phyloP scores from a whole-genome alignment of 2,888 invertebrate genomes.

The Camptogramma bilineatum region DNA sequence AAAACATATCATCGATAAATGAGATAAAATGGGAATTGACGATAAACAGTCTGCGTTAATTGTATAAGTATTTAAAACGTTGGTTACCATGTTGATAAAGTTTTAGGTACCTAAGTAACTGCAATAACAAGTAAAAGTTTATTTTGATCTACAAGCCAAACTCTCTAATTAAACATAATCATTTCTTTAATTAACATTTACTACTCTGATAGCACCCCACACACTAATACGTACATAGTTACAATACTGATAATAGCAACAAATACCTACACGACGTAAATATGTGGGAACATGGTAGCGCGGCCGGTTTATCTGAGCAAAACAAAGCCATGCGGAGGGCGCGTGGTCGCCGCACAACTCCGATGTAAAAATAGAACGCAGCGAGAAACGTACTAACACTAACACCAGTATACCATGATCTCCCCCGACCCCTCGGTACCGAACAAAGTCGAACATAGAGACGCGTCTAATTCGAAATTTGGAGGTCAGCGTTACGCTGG shows the following conservation, averaged over 20 bases:
- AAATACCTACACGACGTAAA: slow-evolving; percentile 69
- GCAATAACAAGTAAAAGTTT: slow-evolving; percentile 33
- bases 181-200: slow-evolving; percentile 62
- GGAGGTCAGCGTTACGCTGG: slow-evolving; percentile 53
- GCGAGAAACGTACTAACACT: slow-evolving; percentile 21
- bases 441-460: slow-evolving; percentile 19
- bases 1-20: background rate
- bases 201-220: slow-evolving; percentile 55
- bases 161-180: slow-evolving; percentile 54
- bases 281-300: slow-evolving; percentile 63
- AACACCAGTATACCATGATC: slow-evolving; percentile 27
- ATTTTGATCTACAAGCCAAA: slow-evolving; percentile 32
- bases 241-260: slow-evolving; percentile 60
- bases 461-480: slow-evolving; percentile 32
- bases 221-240: slow-evolving; percentile 56
- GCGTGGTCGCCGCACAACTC: slow-evolving; percentile 70
- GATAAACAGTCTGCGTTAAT: background rate
- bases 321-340: slow-evolving; percentile 77
- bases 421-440: slow-evolving; percentile 7
- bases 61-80: background rate
- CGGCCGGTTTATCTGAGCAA: slow-evolving; percentile 68
- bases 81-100: slow-evolving; percentile 5
- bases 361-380: slow-evolving; percentile 72
- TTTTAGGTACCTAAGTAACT: background rate
- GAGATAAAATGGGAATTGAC: slow-evolving; percentile 1